Evolutionary conservation across 2,797 vertebrate species (phyloP).

Genomic region (Syngnathus acus): DNA sequence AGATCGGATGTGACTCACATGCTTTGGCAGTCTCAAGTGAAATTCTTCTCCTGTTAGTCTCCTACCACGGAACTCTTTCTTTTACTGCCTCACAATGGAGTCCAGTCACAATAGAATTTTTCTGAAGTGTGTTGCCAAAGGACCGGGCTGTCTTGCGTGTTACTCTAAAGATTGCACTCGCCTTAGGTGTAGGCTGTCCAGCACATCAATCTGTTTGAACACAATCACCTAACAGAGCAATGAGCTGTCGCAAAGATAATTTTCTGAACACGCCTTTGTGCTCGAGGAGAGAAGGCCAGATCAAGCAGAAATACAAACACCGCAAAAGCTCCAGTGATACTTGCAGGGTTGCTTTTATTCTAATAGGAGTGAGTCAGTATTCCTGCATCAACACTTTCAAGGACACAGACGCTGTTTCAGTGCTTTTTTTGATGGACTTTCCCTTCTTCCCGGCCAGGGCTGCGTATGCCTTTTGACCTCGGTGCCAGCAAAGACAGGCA

Average conservation of each 20-base stretch:
- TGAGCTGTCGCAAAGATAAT: neutral
- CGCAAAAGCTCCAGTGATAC: constrained; percentile 35
- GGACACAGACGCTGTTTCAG: constrained; percentile 36
- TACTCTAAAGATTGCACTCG: neutral
- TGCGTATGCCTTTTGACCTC: constrained; percentile 52
- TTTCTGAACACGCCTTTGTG: constrained; percentile 8
- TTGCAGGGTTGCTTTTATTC: constrained; percentile 48
- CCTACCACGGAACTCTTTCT: constrained; percentile 42
- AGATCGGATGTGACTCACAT: constrained; percentile 67
- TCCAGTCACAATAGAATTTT: neutral
- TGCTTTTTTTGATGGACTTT: constrained; percentile 48
- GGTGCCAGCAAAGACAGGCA: constrained; percentile 53
- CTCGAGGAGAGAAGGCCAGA: constrained; percentile 19
- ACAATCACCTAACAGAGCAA: neutral
- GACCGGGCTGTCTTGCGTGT: neutral
- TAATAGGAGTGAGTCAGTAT: constrained; percentile 42
- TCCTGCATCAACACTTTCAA: constrained; percentile 59
- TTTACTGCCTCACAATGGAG: constrained; percentile 15
- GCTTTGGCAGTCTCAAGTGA: constrained; percentile 55
- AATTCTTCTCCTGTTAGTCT: constrained; percentile 61
- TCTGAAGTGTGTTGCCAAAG: neutral
- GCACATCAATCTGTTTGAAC: neutral
- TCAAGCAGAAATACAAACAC: constrained; percentile 27
- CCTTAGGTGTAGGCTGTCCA: neutral
- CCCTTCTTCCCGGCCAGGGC: constrained; percentile 29